Percentiles rank a stretch among this genome's conserved stretches.
phyloP scores from a whole-genome alignment of 2,888 invertebrate species.

The Morpho deidamia region DNA sequence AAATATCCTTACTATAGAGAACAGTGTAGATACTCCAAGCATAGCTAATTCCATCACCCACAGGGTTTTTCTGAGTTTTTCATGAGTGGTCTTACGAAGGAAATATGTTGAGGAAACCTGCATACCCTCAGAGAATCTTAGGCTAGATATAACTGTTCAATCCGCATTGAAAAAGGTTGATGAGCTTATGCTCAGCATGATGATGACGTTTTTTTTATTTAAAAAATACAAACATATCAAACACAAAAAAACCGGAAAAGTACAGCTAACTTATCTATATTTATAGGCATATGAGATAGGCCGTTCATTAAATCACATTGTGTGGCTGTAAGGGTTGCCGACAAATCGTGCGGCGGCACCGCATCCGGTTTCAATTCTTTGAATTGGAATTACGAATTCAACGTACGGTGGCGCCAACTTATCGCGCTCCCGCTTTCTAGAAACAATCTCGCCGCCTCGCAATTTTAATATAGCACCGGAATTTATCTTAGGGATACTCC shows the following conservation, averaged over 20 bases:
- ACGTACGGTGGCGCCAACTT: slow-evolving; percentile 32
- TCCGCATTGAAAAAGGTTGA: too few relatives aligned
- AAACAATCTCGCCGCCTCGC: slow-evolving; percentile 13
- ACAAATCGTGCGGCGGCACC: slow-evolving; percentile 23
- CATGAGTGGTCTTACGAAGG: too few relatives aligned
- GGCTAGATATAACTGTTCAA: too few relatives aligned
- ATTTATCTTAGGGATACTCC: slow-evolving; percentile 6
- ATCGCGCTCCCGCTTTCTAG: slow-evolving; percentile 25
- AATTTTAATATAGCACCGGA: slow-evolving; percentile 21
- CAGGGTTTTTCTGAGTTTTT: too few relatives aligned
- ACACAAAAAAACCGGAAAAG: background rate
- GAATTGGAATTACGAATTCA: slow-evolving; percentile 43
- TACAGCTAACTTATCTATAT: background rate
- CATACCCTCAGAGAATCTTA: too few relatives aligned
- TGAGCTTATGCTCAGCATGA: too few relatives aligned
- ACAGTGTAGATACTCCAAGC: too few relatives aligned
- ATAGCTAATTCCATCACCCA: too few relatives aligned
- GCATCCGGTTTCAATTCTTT: slow-evolving; percentile 41
- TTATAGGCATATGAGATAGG: background rate
- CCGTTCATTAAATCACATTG: slow-evolving; percentile 20
- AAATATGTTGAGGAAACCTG: too few relatives aligned
- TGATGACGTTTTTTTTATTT: too few relatives aligned
- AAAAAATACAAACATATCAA: too few relatives aligned
- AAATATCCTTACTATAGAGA: too few relatives aligned
- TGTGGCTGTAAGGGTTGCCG: slow-evolving; percentile 19